These are phyloP conservation scores for Gorsachius magnificus DNA, from an alignment of 2,797 vertebrate species.

Conservation along the genomic window DNA sequence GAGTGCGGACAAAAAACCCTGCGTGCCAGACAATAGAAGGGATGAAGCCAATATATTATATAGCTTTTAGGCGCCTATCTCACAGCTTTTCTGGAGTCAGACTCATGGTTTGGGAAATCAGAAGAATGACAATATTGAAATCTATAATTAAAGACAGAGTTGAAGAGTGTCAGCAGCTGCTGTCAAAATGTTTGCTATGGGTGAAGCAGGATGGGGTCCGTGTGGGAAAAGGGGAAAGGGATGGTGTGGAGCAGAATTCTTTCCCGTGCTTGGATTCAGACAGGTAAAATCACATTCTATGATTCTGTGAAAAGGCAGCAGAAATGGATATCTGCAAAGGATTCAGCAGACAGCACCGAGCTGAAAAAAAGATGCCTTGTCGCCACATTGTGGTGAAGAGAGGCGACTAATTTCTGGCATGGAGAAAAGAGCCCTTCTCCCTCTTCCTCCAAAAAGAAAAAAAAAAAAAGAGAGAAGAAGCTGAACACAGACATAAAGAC, in stretches of 20 bases:
- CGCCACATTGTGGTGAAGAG: neutral
- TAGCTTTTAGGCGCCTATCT: neutral
- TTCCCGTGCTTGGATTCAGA: neutral
- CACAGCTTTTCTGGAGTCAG: conserved; percentile 13
- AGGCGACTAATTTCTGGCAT: neutral
- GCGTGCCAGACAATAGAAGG: neutral
- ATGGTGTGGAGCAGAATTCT: neutral
- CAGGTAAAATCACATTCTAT: neutral
- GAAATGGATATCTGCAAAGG: rapidly evolving
- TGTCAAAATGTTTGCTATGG: neutral
- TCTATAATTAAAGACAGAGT: conserved; percentile 39
- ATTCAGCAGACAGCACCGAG: neutral
- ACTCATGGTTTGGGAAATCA: neutral
- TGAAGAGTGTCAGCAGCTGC: conserved; percentile 1
- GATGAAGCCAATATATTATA: neutral
- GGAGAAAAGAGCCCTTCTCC: too few species aligned
- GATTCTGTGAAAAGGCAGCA: neutral
- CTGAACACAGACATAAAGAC: rapidly evolving
- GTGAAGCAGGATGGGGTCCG: rapidly evolving
- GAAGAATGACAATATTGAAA: neutral
- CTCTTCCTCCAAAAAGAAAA: neutral
- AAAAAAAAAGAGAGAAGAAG: neutral
- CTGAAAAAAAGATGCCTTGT: neutral
- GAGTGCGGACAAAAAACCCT: neutral
- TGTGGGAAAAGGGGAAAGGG: neutral